phyloP scores from a whole-genome alignment of 2,888 invertebrate genomes.

The Lasioglossum leucozonium region DNA sequence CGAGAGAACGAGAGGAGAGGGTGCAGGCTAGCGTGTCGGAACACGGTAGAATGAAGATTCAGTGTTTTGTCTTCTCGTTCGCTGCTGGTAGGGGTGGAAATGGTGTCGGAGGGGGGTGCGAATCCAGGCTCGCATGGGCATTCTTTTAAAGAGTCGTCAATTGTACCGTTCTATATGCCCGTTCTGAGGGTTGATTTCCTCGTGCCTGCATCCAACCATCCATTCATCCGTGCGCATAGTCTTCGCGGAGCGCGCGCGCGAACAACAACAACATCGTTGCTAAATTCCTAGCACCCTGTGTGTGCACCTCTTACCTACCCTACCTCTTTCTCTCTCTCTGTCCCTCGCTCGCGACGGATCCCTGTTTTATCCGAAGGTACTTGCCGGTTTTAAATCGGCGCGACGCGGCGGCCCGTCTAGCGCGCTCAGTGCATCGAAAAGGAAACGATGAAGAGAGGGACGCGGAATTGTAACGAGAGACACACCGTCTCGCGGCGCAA shows the following conservation, averaged over 20 bases:
- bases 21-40: constrained; percentile 76
- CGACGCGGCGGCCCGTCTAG: constrained; percentile 5
- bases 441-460: constrained; percentile 66
- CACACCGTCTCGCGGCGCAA: constrained; percentile 53
- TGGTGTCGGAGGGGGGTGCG: constrained; percentile 75
- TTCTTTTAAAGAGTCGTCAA: constrained; percentile 83
- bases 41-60: constrained; percentile 83
- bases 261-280: constrained; percentile 76
- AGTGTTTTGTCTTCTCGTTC: constrained; percentile 81
- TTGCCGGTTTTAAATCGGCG: constrained; percentile 67
- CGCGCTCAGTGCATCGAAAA: constrained; percentile 66
- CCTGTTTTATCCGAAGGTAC: constrained; percentile 61
- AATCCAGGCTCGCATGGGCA: constrained; percentile 79
- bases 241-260: constrained; percentile 67
- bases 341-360: background rate
- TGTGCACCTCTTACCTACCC: background rate
- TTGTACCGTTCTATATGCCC: constrained; percentile 81
- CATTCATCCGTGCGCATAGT: constrained; percentile 63
- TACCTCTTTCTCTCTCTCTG: background rate
- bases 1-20: constrained; percentile 57
- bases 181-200: constrained; percentile 80
- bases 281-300: constrained; percentile 69
- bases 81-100: constrained; percentile 60
- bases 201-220: constrained; percentile 73
- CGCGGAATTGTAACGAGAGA: constrained; percentile 65